Evolutionary conservation across 2,797 vertebrate genomes (phyloP).

Genomic region (Distichodus sexfasciatus): DNA sequence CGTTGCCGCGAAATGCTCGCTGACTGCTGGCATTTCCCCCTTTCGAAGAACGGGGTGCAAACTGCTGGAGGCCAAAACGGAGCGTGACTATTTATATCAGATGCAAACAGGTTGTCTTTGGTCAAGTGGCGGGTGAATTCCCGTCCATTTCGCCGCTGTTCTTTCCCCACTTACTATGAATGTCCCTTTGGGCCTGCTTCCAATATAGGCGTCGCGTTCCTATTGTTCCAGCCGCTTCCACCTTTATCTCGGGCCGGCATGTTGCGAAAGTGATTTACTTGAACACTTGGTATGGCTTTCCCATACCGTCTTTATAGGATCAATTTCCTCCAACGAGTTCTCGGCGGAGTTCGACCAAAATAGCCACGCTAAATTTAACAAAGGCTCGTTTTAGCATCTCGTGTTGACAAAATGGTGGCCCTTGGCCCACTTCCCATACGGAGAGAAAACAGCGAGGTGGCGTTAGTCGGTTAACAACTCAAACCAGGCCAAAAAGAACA

Average conservation of each 20-base stretch:
- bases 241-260: not conserved
- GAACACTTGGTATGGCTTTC: too few relatives aligned
- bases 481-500: too few relatives aligned
- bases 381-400: too few relatives aligned
- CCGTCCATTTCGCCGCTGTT: slow-evolving; percentile 18
- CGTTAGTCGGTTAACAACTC: too few relatives aligned
- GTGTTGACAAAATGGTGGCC: too few relatives aligned
- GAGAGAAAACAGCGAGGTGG: too few relatives aligned
- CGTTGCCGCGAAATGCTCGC: not conserved
- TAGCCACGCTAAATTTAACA: too few relatives aligned
- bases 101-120: slow-evolving; percentile 37
- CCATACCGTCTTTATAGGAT: too few relatives aligned
- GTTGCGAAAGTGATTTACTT: too few relatives aligned
- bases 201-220: not conserved
- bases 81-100: slow-evolving; percentile 8
- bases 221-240: slow-evolving; percentile 3
- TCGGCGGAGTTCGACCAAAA: too few relatives aligned
- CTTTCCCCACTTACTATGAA: slow-evolving; percentile 7
- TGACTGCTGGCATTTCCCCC: slow-evolving; percentile 15
- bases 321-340: too few relatives aligned
- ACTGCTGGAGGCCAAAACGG: slow-evolving; percentile 24
- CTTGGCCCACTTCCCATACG: too few relatives aligned
- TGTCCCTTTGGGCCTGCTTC: not conserved
- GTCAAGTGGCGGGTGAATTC: slow-evolving; percentile 34
- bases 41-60: slow-evolving; percentile 8